Percentiles rank a stretch among this genome's conserved stretches.
phyloP scores from a whole-genome alignment of 2,888 invertebrate species.

The Leucozona laternaria region DNA sequence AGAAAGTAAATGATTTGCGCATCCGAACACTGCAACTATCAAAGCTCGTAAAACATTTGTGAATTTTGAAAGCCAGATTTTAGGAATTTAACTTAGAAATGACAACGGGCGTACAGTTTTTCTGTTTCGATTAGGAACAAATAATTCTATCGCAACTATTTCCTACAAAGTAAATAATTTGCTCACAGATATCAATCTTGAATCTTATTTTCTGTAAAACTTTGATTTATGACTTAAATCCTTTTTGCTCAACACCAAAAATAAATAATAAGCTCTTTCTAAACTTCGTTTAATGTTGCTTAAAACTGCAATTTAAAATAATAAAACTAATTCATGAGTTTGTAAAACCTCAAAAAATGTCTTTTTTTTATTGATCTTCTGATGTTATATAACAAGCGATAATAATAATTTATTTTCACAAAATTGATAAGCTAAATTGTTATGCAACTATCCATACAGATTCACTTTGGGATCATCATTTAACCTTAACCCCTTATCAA shows the following conservation, averaged over 20 bases:
- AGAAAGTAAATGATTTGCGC: background rate
- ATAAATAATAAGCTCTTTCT: background rate
- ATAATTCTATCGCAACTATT: background rate
- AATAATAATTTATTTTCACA: background rate
- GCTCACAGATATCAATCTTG: background rate
- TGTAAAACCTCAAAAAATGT: background rate
- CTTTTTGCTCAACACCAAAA: background rate
- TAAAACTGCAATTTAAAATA: no score
- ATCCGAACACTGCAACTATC: background rate
- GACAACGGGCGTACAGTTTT: no score
- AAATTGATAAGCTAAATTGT: conserved; percentile 9
- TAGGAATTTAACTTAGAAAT: no score
- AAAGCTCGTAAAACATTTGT: background rate
- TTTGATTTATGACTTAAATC: background rate
- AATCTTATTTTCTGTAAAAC: background rate
- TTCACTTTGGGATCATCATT: conserved; percentile 11
- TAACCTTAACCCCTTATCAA: conserved; percentile 19
- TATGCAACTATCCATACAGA: conserved; percentile 7
- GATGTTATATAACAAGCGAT: background rate
- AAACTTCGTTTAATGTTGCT: no score
- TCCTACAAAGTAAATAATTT: background rate
- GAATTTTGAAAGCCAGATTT: background rate
- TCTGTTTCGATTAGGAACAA: no score
- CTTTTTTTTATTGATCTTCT: no score
- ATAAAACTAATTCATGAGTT: background rate